Conservation (phyloP, 2,113 vertebrate species). For the Rhipidura dahli region DNA sequence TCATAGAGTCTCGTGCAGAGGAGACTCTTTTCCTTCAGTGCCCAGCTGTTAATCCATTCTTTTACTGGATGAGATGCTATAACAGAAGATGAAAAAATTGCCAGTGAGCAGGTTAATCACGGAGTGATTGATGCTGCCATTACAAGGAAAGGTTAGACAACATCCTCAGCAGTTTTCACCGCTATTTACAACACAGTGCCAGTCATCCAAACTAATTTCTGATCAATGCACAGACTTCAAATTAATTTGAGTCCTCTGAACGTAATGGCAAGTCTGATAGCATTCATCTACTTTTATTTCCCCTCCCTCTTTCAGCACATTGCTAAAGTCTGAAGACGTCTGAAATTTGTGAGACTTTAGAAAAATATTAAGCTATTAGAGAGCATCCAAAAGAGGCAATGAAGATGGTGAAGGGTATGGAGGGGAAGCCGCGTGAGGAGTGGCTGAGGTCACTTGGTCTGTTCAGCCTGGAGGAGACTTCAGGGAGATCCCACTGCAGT, state of each 20-base stretch:
- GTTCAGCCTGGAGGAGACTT: neutral
- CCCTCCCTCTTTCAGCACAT: neutral
- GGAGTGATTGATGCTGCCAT: neutral
- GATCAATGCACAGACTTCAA: neutral
- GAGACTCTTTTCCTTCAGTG: neutral
- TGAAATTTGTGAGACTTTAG: neutral
- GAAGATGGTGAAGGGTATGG: neutral
- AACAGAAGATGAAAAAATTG: neutral
- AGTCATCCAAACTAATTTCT: neutral
- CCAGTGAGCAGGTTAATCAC: neutral
- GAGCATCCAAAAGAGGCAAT: neutral
- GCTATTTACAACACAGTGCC: neutral
- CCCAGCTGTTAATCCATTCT: neutral
- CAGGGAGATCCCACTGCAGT: neutral
- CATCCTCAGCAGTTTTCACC: constrained; percentile 8
- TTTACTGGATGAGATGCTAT: neutral
- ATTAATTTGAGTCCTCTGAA: neutral
- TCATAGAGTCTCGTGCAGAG: neutral
- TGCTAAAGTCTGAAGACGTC: neutral
- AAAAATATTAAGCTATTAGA: neutral
- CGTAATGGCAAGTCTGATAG: neutral
- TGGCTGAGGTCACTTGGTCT: neutral
- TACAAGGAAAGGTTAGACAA: neutral
- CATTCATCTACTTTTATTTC: neutral
- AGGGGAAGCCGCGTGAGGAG: fast-evolving